phyloP scores from a whole-genome alignment of 2,797 vertebrate species.

The Meda fulgida region DNA sequence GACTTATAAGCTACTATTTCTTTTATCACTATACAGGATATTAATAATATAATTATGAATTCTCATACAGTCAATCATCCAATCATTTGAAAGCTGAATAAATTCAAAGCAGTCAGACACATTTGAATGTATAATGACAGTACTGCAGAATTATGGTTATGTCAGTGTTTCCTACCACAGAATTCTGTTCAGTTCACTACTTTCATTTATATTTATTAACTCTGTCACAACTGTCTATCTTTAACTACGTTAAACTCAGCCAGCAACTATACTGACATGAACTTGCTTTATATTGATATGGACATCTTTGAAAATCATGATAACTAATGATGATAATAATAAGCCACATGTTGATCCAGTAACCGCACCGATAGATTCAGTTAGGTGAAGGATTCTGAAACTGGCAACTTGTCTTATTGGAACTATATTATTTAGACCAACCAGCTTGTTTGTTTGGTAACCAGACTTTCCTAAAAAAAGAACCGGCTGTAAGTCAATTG shows the following conservation, averaged over 20 bases:
- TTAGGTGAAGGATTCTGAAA: background rate
- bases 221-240: background rate
- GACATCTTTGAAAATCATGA: background rate
- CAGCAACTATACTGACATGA: background rate
- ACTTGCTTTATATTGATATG: background rate
- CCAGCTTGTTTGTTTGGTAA: background rate
- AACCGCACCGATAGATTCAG: background rate
- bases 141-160: background rate
- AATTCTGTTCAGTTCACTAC: background rate
- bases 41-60: conserved; percentile 78
- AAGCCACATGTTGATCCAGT: no score
- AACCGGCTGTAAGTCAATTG: background rate
- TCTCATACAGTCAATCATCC: conserved; percentile 76
- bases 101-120: conserved; percentile 57
- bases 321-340: no score
- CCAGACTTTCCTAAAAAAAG: no score
- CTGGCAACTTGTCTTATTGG: background rate
- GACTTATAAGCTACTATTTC: conserved; percentile 72
- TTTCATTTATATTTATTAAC: background rate
- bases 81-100: conserved; percentile 67
- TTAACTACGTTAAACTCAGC: background rate
- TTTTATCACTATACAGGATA: conserved; percentile 78
- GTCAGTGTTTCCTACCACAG: background rate
- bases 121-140: conserved; percentile 21
- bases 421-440: background rate